Evolutionary conservation across 2,113 vertebrate genomes (phyloP).

Genomic region (Andinoacara biseriatus): DNA sequence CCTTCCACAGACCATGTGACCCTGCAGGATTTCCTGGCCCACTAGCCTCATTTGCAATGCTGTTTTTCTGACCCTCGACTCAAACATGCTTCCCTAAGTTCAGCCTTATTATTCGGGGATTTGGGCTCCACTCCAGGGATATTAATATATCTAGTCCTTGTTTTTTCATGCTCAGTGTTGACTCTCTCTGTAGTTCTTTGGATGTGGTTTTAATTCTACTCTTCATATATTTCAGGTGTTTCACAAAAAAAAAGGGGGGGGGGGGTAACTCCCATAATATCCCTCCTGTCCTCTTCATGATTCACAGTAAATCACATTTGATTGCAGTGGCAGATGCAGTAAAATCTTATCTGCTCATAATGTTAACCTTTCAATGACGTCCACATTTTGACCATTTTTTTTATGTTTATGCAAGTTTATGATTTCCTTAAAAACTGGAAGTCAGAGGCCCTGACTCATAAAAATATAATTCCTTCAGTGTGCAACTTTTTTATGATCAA

Average conservation of each 20-base stretch:
- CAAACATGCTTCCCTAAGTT: not conserved
- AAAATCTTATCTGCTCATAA: slow-evolving; percentile 70
- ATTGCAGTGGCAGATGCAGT: slow-evolving; percentile 52
- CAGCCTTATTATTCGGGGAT: not conserved
- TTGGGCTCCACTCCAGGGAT: not conserved
- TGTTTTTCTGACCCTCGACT: slow-evolving; percentile 53
- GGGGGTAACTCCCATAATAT: slow-evolving; percentile 29
- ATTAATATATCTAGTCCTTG: not conserved
- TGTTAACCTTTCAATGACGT: slow-evolving; percentile 52
- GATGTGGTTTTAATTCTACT: not conserved
- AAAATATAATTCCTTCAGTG: slow-evolving; percentile 54
- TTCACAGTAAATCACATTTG: slow-evolving; percentile 59
- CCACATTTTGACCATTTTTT: slow-evolving; percentile 45
- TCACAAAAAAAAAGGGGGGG: not conserved
- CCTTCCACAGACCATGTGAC: slow-evolving; percentile 40
- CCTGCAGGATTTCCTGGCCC: slow-evolving; percentile 59
- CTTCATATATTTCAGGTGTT: slow-evolving; percentile 40
- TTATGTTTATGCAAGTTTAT: slow-evolving; percentile 67
- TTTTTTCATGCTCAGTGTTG: not conserved
- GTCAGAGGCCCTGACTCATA: slow-evolving; percentile 50
- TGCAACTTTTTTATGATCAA: slow-evolving; percentile 57
- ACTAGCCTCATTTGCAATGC: slow-evolving; percentile 53
- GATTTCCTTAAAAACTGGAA: slow-evolving; percentile 74
- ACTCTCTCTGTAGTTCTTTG: not conserved
- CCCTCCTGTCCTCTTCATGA: slow-evolving; percentile 50